Base-by-base conservation (phyloP, 2,797 vertebrate species). In the Sternotherus odoratus region DNA sequence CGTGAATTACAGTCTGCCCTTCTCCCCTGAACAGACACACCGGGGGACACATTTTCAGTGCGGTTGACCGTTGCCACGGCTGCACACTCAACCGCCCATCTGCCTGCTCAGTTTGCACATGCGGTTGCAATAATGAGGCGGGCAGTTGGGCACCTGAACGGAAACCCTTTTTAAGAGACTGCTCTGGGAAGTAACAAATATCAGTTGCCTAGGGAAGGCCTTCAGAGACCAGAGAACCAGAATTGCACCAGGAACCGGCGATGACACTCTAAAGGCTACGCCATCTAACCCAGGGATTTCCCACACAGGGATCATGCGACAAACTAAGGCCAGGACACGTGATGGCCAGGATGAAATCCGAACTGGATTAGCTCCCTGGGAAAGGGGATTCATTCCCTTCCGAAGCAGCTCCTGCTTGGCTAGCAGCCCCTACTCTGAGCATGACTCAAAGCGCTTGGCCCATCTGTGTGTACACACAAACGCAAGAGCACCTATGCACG, bases 341-440 rank as follows among this genome's bases (percentile, higher is more conserved):
- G 39, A 39, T 19, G 63, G 63, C n/a, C 39, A 56, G 30, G 50
- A 46, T 36, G 49, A 1, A 24, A 43, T 39, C 80, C 91, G 54
- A 87, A 78, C 56, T 33, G 2, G 0, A 23, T 3, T 0, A 12
- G 16, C 3, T 28, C 39, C 75, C 3, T 85, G 77, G 57, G 49
- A 85, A 17, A 19, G 3, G 28, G 19, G 12, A 83, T 48, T 30
- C 16, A 17, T 75, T 69, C 36, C 39, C 11, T 78, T 23, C 49
- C 28, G 49, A 89, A 87, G n/a, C 69, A 8, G 26, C 43, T 50
- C 2, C 50, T 36, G n/a, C 46, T 57, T 83, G 89, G 84, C 54
- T 23, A 57, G 51, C n/a, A 50, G 79, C 46, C 74, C 74, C 78
- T 72, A 48, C 33, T 39, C 66, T 21, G 48, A 85, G 46, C 49